A percentile compares a stretch with the other conserved stretches of the same genome.
Conservation (phyloP, 2,888 invertebrate species). For the Heliothis peltigera region DNA sequence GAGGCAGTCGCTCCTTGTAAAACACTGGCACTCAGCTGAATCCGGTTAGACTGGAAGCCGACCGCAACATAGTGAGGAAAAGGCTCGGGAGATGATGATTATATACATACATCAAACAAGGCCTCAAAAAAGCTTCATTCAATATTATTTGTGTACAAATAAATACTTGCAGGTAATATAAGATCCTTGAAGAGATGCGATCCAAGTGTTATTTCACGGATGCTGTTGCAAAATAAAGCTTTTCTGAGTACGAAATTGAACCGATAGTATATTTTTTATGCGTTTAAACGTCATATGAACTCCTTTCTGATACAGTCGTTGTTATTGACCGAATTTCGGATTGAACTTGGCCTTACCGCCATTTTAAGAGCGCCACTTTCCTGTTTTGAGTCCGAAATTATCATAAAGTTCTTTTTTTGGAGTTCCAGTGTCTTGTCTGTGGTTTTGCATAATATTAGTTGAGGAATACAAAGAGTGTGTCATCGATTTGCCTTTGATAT, state of each 20-base stretch:
- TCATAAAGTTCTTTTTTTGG: neutral
- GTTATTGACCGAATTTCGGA: slow-evolving; percentile 68
- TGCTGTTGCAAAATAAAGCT: slow-evolving; percentile 3
- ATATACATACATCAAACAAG: too few relatives aligned
- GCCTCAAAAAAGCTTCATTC: too few relatives aligned
- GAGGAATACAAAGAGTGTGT: too few relatives aligned
- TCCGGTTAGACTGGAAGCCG: too few relatives aligned
- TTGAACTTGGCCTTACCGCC: slow-evolving; percentile 64
- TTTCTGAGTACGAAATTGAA: slow-evolving; percentile 9
- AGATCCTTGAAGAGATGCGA: neutral
- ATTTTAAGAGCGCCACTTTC: slow-evolving; percentile 30
- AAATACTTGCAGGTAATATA: neutral
- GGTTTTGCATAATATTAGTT: too few relatives aligned
- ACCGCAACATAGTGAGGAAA: too few relatives aligned
- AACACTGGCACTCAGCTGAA: too few relatives aligned
- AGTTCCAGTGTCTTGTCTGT: neutral
- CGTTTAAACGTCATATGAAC: slow-evolving; percentile 7
- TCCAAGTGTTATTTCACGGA: neutral
- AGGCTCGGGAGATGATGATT: too few relatives aligned
- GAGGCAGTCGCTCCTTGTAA: too few relatives aligned
- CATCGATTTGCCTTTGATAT: too few relatives aligned
- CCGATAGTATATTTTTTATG: slow-evolving; percentile 7
- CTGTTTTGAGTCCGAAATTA: slow-evolving; percentile 24
- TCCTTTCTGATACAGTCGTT: slow-evolving; percentile 48
- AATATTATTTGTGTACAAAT: too few relatives aligned